Conservation (phyloP, 2,113 vertebrate genomes). For the Melozone crissalis region DNA sequence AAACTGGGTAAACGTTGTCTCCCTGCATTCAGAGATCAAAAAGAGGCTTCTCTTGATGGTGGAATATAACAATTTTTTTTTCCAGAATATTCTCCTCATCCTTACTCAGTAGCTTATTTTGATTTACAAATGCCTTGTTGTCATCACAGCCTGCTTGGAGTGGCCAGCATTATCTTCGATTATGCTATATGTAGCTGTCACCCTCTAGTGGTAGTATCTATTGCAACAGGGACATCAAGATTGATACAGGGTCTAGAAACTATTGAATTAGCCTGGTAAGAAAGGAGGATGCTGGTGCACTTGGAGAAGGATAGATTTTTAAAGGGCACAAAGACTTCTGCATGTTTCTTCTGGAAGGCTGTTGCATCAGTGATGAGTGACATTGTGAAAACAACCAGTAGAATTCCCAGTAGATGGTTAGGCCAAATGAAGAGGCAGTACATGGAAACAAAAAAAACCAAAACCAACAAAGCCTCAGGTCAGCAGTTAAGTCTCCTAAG, state of each 20-base stretch:
- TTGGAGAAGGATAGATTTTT: neutral
- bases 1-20: neutral
- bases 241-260: neutral
- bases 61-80: neutral
- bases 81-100: neutral
- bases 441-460: neutral
- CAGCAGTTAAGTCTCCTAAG: neutral
- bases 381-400: neutral
- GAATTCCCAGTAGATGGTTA: neutral
- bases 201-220: neutral
- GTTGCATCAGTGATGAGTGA: neutral
- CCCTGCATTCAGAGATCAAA: neutral
- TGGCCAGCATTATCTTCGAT: accelerated
- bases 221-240: neutral
- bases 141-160: neutral
- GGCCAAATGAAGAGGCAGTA: neutral
- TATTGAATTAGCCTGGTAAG: neutral
- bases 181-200: neutral
- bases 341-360: neutral
- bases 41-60: neutral
- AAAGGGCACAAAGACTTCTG: neutral
- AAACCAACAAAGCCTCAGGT: neutral
- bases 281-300: neutral
- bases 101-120: neutral
- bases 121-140: neutral